phyloP scores from a whole-genome alignment of 2,888 invertebrate genomes.

The Microchrysa polita region DNA sequence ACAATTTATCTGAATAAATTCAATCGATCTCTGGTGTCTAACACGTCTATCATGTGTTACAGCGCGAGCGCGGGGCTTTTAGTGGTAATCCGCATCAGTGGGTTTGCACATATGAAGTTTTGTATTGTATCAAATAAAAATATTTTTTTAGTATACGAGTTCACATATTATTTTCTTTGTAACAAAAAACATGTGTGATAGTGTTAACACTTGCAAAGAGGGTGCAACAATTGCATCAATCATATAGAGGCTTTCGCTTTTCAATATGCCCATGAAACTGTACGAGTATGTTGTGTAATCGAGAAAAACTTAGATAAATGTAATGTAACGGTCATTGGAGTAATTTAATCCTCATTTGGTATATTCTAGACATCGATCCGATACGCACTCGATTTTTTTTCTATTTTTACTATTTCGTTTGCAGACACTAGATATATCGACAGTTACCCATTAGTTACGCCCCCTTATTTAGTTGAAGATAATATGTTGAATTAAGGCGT shows the following conservation, averaged over 20 bases:
- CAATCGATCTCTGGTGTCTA: not conserved
- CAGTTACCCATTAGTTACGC: constrained; percentile 26
- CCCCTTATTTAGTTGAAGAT: constrained; percentile 6
- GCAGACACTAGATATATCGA: not conserved
- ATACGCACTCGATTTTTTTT: not conserved
- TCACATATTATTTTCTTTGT: too few species aligned
- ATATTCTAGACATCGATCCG: constrained; percentile 9
- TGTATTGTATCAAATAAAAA: not conserved
- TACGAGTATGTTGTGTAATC: constrained; percentile 41
- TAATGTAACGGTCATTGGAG: constrained; percentile 34
- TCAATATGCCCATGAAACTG: constrained; percentile 23
- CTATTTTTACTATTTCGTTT: not conserved
- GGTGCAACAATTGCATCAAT: not conserved
- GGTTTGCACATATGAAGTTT: not conserved
- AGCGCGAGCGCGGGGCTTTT: constrained; percentile 4
- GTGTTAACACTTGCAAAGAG: too few species aligned
- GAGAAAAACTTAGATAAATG: constrained; percentile 30
- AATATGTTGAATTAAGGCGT: not conserved
- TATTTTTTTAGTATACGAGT: not conserved
- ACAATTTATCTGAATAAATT: not conserved
- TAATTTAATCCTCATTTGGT: constrained; percentile 44
- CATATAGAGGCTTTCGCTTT: constrained; percentile 25
- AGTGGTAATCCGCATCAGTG: constrained; percentile 2
- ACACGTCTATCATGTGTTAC: too few species aligned
- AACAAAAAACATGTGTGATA: too few species aligned